These are phyloP conservation scores for Solea solea DNA, from an alignment of 2,113 vertebrate genomes.

Conservation along the genomic window DNA sequence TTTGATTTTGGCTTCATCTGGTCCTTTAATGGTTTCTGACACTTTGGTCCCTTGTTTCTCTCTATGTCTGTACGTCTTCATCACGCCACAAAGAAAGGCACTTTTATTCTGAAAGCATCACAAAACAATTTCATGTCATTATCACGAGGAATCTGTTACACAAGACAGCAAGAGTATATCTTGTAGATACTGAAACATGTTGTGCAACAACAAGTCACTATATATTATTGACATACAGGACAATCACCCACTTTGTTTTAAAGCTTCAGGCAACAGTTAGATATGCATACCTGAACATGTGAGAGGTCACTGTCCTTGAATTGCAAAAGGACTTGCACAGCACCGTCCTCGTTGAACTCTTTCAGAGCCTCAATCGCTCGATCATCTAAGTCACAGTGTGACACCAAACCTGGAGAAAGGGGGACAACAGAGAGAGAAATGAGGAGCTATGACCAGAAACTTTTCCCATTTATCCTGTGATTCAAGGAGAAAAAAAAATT, in stretches of 20 bases:
- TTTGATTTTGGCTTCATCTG: constrained; percentile 99
- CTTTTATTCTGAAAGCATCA: constrained; percentile 92
- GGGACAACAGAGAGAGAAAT: constrained; percentile 50
- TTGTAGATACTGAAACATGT: constrained; percentile 3
- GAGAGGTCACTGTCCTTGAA: constrained; percentile 99
- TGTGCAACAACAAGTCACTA: constrained; percentile 1
- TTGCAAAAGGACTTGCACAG: constrained; percentile 97
- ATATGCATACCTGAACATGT: constrained; percentile 92
- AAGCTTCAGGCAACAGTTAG: not conserved
- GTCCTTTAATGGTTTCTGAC: constrained; percentile 98
- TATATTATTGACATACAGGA: not conserved
- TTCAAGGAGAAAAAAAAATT: not conserved
- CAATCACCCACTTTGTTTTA: not conserved
- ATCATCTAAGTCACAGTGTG: constrained; percentile 99
- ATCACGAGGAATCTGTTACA: not conserved
- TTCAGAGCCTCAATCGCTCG: constrained; percentile 98
- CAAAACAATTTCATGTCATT: constrained; percentile 2
- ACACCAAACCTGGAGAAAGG: constrained; percentile 89
- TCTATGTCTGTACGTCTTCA: constrained; percentile 99
- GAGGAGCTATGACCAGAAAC: constrained; percentile 2
- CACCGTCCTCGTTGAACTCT: constrained; percentile 99
- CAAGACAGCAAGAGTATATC: not conserved
- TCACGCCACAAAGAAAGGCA: constrained; percentile 99
- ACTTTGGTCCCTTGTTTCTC: constrained; percentile 99
- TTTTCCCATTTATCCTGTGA: not conserved